phyloP scores from a whole-genome alignment of 2,113 vertebrate species.

The Casuarius casuarius region DNA sequence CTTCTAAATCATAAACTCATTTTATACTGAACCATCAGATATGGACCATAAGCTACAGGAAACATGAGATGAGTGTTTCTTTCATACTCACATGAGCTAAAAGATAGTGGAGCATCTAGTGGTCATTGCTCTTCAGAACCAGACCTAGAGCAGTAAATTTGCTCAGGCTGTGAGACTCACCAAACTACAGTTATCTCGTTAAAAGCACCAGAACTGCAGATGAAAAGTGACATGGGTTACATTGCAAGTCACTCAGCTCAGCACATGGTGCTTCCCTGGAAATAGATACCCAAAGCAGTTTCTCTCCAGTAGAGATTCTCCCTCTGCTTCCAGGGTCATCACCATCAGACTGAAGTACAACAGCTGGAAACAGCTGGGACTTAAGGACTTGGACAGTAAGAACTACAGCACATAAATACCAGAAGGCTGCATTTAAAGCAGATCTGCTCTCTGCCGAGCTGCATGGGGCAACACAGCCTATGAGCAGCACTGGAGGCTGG shows the following conservation, averaged over 20 bases:
- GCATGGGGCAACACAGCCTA: neutral
- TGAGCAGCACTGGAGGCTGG: neutral
- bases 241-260: neutral
- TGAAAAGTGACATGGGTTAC: neutral
- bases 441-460: neutral
- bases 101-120: slow-evolving; percentile 11
- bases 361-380: neutral
- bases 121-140: slow-evolving; percentile 50
- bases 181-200: neutral
- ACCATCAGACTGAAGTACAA: neutral
- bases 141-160: slow-evolving; percentile 41
- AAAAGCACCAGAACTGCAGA: slow-evolving; percentile 21
- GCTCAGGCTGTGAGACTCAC: neutral
- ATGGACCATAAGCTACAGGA: neutral
- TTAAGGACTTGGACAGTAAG: neutral
- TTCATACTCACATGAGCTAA: neutral
- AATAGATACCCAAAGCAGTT: neutral
- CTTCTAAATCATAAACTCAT: slow-evolving; percentile 73
- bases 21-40: slow-evolving; percentile 67
- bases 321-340: neutral
- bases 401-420: neutral
- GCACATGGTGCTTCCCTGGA: neutral
- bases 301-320: neutral
- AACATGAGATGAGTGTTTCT: neutral
- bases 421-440: neutral